Evolutionary conservation across 64 coral and sea anemone species (phyloP), one percentile per base, ranked within the genome.

Genomic region (Montipora foliosa): DNA sequence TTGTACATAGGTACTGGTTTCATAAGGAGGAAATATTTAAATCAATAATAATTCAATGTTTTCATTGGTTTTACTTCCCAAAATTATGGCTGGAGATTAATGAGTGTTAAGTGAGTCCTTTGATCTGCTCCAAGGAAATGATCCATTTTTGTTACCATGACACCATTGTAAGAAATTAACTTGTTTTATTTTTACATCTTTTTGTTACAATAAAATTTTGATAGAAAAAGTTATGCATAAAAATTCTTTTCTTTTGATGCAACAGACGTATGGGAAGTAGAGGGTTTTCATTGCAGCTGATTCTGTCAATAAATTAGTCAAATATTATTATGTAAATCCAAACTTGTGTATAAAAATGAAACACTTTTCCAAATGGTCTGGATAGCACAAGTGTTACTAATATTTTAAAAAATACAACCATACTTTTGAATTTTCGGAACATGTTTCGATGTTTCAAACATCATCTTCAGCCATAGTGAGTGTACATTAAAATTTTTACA

Each of bases 1-100:
- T 82, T 81, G 58, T 82, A 62, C 24, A 82, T 24, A 5, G 44
- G 22, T 12, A 66, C 5, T 6, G 58, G 5, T 82, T 24, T 82
- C 44, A 13, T 82, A 64, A 4, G 59, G 64, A 82, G 64, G 22
- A 21, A 64, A 44, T 82, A 66, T 66, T 82, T 8, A 82, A 82
- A 44, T 24, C 24, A 45, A 7, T 11, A 29, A 60, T 37, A 37
- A 46, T 14, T 14, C 62, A 67, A 14, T 67, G 62, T 67, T 67
- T 21, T 44, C 10, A 6, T 25, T 6, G 20, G n/a, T 8, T 74
- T 74, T 74, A 74, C 29, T 74, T 9, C 62, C 62, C 7, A 67
- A 67, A 67, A 37, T 37, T 37, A 37, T 37, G 37, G 37, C 37
- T 37, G 37, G 37, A 37, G 37, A 37, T 37, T 37, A 2, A 2